Conservation (phyloP, 1,140 invertebrate genomes). For the Drosophila pectinifera region DNA sequence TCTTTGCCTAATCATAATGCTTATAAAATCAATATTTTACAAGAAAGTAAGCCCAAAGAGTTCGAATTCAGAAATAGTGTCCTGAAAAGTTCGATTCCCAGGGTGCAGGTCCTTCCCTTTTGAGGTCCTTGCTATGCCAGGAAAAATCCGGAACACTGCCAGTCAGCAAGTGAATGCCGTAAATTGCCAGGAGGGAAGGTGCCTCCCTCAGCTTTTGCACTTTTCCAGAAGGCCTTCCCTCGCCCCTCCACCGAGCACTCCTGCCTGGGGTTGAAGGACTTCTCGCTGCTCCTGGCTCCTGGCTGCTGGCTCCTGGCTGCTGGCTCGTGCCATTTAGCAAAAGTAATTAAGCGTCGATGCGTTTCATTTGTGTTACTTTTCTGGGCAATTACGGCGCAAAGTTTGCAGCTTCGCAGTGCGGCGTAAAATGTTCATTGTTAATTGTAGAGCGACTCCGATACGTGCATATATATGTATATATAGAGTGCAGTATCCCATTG, state of each 20-base stretch:
- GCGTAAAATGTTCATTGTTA: constrained; percentile 77
- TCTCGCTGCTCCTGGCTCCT: not conserved
- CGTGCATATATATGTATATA: not conserved
- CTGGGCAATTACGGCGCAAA: constrained; percentile 72
- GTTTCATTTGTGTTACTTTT: constrained; percentile 82
- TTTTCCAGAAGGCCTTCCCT: not conserved
- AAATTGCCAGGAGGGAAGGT: constrained; percentile 38
- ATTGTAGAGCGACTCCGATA: constrained; percentile 41
- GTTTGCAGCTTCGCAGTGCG: constrained; percentile 58
- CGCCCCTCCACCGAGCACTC: too few species aligned
- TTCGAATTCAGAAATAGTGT: not conserved
- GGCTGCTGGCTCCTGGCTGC: constrained; percentile 5
- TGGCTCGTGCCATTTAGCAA: constrained; percentile 69
- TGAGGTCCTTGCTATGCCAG: too few species aligned
- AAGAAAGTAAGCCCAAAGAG: not conserved
- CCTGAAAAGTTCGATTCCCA: too few species aligned
- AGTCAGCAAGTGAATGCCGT: constrained; percentile 42
- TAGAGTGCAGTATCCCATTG: not conserved
- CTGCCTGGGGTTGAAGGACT: not conserved
- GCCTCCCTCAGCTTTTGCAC: not conserved
- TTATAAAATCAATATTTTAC: too few species aligned
- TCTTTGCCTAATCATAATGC: too few species aligned
- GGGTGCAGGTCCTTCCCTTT: too few species aligned
- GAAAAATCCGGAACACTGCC: constrained; percentile 7
- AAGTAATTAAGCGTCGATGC: constrained; percentile 81